Evolutionary conservation across 2,888 invertebrate genomes (phyloP).

Genomic region (Athalia cordata): DNA sequence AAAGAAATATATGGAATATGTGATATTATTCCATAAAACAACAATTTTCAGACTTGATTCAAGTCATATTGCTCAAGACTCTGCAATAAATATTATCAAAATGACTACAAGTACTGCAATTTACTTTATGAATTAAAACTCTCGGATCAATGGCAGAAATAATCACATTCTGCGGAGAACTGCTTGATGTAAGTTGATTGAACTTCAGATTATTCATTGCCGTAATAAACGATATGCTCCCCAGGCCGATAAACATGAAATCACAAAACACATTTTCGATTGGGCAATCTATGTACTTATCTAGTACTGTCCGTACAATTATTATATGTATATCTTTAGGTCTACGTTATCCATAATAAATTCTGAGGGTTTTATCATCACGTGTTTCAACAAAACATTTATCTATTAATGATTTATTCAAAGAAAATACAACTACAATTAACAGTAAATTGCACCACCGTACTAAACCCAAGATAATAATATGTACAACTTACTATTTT

Average conservation of each 20-base stretch:
- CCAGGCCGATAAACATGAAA: not conserved
- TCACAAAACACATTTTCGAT: not conserved
- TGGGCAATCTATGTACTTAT: constrained; percentile 23
- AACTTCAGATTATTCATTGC: not conserved
- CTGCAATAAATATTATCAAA: not conserved
- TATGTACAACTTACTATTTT: constrained; percentile 65
- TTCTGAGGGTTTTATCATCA: constrained; percentile 7
- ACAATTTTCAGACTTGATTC: not conserved
- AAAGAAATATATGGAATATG: constrained; percentile 70
- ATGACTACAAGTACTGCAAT: too few species aligned
- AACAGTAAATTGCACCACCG: constrained; percentile 68
- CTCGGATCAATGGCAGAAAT: not conserved
- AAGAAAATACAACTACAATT: constrained; percentile 70
- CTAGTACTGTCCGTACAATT: not conserved
- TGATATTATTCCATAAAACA: constrained; percentile 68
- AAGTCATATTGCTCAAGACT: not conserved
- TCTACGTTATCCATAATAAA: not conserved
- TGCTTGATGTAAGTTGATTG: not conserved
- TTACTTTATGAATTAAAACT: too few species aligned
- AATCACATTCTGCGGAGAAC: not conserved
- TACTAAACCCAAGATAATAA: constrained; percentile 64
- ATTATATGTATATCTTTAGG: not conserved
- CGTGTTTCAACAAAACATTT: constrained; percentile 50
- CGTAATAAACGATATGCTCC: constrained; percentile 8
- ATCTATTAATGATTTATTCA: constrained; percentile 68